A percentile compares a stretch with the other conserved stretches of the same genome.
phyloP scores from a whole-genome alignment of 2,113 vertebrate genomes.

The Murina feae region DNA sequence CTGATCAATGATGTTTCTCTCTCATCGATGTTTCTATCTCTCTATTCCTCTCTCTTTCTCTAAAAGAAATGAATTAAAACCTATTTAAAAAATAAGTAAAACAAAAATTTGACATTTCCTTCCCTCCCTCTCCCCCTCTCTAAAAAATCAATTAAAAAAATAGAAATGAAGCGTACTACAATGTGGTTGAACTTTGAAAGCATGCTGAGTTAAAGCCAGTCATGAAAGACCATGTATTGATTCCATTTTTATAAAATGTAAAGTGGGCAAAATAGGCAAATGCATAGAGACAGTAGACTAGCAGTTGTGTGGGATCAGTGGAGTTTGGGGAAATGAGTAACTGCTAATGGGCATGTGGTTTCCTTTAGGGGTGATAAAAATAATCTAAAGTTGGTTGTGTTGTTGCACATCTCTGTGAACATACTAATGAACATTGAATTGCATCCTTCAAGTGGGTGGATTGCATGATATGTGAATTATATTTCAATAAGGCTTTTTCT shows the following conservation, averaged over 20 bases:
- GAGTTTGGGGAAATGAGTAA: neutral
- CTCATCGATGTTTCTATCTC: no score
- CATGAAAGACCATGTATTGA: neutral
- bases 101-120: no score
- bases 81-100: no score
- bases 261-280: neutral
- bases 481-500: neutral
- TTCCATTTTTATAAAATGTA: neutral
- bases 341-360: neutral
- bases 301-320: neutral
- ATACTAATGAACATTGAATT: neutral
- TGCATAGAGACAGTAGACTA: neutral
- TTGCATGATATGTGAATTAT: neutral
- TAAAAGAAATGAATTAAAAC: no score
- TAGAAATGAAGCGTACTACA: neutral
- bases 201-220: neutral
- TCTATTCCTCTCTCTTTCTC: no score
- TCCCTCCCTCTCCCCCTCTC: no score
- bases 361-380: neutral
- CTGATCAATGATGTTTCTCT: no score
- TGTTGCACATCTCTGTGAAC: neutral
- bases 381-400: neutral
- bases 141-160: neutral
- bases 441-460: neutral
- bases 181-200: neutral